phyloP scores from a whole-genome alignment of 2,797 vertebrate genomes.

The Coracias cyanogaster region DNA sequence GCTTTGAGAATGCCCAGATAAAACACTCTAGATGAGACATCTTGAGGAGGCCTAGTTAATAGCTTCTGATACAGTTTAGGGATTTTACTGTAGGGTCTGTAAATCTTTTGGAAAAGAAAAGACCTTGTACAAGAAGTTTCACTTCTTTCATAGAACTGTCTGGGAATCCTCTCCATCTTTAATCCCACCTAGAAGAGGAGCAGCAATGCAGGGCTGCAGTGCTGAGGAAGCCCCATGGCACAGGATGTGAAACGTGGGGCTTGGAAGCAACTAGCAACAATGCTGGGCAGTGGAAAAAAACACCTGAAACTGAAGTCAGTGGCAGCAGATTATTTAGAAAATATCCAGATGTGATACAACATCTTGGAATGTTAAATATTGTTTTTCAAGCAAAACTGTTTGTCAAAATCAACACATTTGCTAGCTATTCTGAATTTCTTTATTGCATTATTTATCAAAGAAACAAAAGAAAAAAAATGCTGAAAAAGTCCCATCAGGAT shows the following conservation, averaged over 20 bases:
- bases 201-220: not conserved
- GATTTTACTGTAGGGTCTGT: not conserved
- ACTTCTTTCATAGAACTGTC: not conserved
- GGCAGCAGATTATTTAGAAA: not conserved
- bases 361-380: not conserved
- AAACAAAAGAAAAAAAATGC: not conserved
- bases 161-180: not conserved
- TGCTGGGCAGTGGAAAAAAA: not conserved
- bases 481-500: not conserved
- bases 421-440: not conserved
- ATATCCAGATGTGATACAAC: not conserved
- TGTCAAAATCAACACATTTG: not conserved
- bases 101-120: not conserved
- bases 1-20: not conserved
- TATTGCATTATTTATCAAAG: not conserved
- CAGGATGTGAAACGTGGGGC: not conserved
- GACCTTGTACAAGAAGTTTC: not conserved
- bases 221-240: not conserved
- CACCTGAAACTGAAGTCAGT: not conserved
- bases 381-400: not conserved
- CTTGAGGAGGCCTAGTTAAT: not conserved
- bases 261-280: not conserved
- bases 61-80: not conserved
- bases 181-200: not conserved
- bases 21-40: not conserved